Conservation (phyloP, 2,797 vertebrate species). For the Enteromius afrohamiltoni region DNA sequence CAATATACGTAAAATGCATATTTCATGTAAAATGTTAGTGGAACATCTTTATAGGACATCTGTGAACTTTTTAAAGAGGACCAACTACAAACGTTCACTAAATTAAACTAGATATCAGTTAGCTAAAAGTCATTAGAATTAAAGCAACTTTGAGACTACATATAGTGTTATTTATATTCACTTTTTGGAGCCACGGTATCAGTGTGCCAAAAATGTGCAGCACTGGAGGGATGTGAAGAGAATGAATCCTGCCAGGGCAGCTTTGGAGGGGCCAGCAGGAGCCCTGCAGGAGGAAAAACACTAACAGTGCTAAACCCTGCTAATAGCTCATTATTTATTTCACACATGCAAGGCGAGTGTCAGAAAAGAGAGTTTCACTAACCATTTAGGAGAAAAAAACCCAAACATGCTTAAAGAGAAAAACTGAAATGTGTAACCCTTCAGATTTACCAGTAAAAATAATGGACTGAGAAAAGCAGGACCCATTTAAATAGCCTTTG, state of each 20-base stretch:
- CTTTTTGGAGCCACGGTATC: not conserved
- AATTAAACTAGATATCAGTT: not conserved
- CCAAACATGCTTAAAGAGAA: not conserved
- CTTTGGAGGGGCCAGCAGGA: not conserved
- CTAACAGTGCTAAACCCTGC: slow-evolving; percentile 3
- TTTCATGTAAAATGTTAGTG: not conserved
- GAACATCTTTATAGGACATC: not conserved
- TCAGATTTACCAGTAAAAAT: slow-evolving; percentile 17
- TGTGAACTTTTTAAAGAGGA: not conserved
- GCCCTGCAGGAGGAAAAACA: slow-evolving; percentile 20
- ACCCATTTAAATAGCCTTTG: not conserved
- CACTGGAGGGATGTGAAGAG: not conserved
- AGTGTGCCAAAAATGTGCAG: slow-evolving; percentile 12
- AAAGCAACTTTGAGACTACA: not conserved
- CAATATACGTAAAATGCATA: not conserved
- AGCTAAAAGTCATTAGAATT: not conserved
- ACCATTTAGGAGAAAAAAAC: not conserved
- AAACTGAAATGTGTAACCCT: not conserved
- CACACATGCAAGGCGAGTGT: slow-evolving; percentile 15
- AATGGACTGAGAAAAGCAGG: not conserved
- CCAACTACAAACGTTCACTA: not conserved
- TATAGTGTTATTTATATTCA: not conserved
- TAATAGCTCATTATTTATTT: slow-evolving; percentile 47
- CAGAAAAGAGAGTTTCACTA: slow-evolving; percentile 22
- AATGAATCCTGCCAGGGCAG: not conserved